Evolutionary conservation across 2,113 vertebrate species (phyloP).

Genomic region (Dicrurus megarhynchus): DNA sequence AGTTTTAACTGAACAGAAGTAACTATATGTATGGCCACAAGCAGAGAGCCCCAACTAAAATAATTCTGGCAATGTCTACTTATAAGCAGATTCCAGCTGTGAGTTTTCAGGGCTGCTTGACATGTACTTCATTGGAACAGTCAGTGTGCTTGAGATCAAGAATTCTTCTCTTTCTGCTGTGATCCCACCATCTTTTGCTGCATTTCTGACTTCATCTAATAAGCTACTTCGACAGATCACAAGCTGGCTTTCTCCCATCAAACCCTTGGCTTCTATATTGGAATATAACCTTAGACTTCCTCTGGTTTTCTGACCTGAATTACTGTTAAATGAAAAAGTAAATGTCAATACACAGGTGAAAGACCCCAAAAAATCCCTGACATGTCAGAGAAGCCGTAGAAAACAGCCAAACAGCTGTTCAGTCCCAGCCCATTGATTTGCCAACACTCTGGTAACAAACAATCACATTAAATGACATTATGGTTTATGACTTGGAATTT

Average conservation of each 20-base stretch:
- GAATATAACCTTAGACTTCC: background rate
- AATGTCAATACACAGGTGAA: background rate
- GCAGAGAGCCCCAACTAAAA: background rate
- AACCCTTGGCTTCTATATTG: background rate
- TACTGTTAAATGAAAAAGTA: background rate
- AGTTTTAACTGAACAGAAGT: background rate
- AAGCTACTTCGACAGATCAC: background rate
- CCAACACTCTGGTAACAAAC: slow-evolving; percentile 22
- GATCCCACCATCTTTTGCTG: background rate
- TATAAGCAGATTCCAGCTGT: background rate
- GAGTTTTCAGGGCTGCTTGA: background rate
- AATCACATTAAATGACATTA: slow-evolving; percentile 43
- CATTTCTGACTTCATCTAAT: background rate
- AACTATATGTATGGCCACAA: background rate
- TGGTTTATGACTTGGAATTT: slow-evolving; percentile 17
- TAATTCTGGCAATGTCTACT: background rate
- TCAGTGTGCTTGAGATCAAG: background rate
- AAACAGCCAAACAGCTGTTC: background rate
- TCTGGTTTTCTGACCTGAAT: background rate
- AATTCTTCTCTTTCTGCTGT: background rate
- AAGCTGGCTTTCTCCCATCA: background rate
- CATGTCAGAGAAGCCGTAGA: background rate
- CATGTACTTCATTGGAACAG: background rate
- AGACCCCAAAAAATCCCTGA: background rate
- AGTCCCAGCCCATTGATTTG: background rate